Evolutionary conservation across 2,888 invertebrate species (phyloP).

Genomic region (Volucella inanis): DNA sequence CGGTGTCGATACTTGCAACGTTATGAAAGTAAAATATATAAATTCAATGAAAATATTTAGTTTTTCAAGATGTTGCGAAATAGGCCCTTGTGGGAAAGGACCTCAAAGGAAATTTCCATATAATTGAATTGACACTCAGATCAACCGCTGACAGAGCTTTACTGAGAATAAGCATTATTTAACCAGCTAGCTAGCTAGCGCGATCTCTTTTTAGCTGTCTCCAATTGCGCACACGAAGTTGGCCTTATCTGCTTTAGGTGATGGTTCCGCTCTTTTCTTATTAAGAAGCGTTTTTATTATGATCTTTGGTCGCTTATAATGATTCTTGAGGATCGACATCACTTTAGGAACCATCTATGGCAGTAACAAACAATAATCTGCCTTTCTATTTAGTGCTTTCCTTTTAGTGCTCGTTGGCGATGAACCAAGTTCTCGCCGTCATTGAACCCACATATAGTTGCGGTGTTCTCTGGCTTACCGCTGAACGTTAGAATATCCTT

Average conservation of each 20-base stretch:
- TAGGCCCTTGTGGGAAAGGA: too few relatives aligned
- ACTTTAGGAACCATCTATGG: constrained; percentile 1
- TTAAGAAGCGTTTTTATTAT: constrained; percentile 5
- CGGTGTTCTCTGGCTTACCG: background rate
- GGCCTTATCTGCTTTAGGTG: constrained; percentile 31
- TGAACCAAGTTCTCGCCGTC: constrained; percentile 22
- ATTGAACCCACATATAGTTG: background rate
- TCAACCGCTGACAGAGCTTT: too few relatives aligned
- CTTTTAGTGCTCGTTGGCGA: constrained; percentile 6
- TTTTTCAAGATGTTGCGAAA: too few relatives aligned
- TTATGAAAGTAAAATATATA: too few relatives aligned
- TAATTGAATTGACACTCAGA: too few relatives aligned
- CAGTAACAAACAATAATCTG: background rate
- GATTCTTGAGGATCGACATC: constrained; percentile 14
- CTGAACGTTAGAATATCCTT: background rate
- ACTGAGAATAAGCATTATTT: too few relatives aligned
- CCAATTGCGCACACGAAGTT: too few relatives aligned
- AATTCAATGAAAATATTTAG: too few relatives aligned
- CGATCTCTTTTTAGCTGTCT: too few relatives aligned
- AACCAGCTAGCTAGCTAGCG: too few relatives aligned
- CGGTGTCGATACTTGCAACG: too few relatives aligned
- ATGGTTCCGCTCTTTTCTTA: constrained; percentile 15
- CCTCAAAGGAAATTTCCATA: too few relatives aligned
- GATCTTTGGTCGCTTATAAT: constrained; percentile 19
- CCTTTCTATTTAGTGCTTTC: constrained; percentile 10